Conservation (phyloP, 2,797 vertebrate genomes). For the Sebastes jordani region DNA sequence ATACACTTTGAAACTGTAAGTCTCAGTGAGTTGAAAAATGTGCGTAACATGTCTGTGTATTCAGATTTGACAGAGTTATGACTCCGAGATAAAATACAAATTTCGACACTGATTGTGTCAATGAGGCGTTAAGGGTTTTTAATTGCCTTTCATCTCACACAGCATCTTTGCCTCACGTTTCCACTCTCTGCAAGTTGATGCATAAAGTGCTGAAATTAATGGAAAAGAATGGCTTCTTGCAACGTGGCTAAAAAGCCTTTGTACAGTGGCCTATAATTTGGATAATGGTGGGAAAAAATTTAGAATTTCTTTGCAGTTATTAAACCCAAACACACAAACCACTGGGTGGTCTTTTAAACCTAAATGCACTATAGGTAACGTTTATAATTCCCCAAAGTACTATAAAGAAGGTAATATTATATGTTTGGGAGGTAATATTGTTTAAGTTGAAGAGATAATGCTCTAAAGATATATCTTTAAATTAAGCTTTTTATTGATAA, state of each 20-base stretch:
- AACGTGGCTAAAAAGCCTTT: background rate
- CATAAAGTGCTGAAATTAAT: background rate
- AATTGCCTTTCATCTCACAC: background rate
- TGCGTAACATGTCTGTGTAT: background rate
- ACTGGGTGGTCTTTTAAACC: background rate
- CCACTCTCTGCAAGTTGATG: background rate
- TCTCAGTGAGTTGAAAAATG: background rate
- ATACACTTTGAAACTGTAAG: background rate
- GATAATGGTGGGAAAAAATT: background rate
- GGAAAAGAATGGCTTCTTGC: background rate
- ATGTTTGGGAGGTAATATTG: background rate
- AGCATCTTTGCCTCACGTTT: background rate
- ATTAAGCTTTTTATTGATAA: background rate
- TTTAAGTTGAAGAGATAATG: background rate
- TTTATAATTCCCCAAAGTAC: background rate
- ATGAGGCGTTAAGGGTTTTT: background rate
- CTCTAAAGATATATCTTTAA: background rate
- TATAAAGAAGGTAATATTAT: background rate
- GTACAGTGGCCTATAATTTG: background rate
- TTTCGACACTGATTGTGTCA: background rate
- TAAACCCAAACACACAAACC: background rate
- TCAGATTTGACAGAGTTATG: background rate
- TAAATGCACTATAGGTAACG: background rate
- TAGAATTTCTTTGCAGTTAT: background rate
- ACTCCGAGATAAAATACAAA: accelerated